A percentile compares a stretch with the other conserved stretches of the same genome.
These are phyloP conservation scores for Zelostemma sp. DNA, from an alignment of 1,140 invertebrate species.

Conservation along the genomic window DNA sequence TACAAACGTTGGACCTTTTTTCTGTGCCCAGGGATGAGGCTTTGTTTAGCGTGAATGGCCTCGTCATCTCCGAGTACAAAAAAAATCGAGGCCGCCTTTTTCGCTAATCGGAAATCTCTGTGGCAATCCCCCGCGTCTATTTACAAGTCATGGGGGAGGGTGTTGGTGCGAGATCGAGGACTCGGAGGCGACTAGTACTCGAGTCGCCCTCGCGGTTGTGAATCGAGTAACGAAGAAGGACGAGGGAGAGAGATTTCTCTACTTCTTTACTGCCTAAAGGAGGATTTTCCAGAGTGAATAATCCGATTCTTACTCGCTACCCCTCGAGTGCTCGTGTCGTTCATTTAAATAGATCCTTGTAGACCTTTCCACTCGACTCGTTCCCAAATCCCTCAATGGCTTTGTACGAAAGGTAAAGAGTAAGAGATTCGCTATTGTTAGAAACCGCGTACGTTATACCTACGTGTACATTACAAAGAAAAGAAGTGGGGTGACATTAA, in stretches of 20 bases:
- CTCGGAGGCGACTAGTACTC: constrained; percentile 17
- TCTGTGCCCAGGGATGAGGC: too few species aligned
- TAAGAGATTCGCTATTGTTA: constrained; percentile 20
- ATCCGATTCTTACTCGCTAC: constrained; percentile 40
- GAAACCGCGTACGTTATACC: constrained; percentile 25
- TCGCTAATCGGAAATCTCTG: constrained; percentile 5
- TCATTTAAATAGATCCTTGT: constrained; percentile 45
- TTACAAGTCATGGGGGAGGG: constrained; percentile 16
- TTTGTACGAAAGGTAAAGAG: constrained; percentile 26
- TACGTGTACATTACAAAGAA: constrained; percentile 5
- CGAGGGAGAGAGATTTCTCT: constrained; percentile 25
- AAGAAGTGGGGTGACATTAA: constrained; percentile 10
- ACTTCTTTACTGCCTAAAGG: constrained; percentile 31
- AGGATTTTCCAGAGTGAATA: constrained; percentile 41
- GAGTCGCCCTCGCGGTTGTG: constrained; percentile 26
- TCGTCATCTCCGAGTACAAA: not conserved
- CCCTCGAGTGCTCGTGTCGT: constrained; percentile 34
- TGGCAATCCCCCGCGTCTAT: constrained; percentile 17
- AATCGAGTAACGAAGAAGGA: constrained; percentile 33
- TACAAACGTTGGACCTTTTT: not conserved
- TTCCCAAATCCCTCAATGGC: constrained; percentile 38
- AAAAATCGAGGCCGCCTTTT: not conserved
- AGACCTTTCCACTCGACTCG: constrained; percentile 35
- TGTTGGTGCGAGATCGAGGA: constrained; percentile 21
- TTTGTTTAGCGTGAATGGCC: not conserved